Base-by-base conservation (phyloP, 2,797 vertebrate species). In the Mionectes olivaceus region DNA sequence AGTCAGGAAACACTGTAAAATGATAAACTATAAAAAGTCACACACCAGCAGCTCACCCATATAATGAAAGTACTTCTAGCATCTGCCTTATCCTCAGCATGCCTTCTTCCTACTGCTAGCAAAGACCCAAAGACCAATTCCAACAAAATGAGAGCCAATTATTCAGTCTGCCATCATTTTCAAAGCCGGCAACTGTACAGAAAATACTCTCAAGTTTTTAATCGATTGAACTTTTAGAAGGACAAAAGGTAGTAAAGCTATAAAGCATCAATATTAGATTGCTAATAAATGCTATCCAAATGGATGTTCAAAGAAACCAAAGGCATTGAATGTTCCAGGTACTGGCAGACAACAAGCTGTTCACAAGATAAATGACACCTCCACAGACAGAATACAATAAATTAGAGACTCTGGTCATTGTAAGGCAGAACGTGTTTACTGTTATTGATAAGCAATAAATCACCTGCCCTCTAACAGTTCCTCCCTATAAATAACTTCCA, bases 361-460 rank as follows among this genome's bases (percentile, higher is more conserved):
- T 95, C 76, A 49, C 76, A 96, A 96, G 91, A 96, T 79, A 94
- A 92, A 96, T 22, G 68, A 93, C 86, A 89, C 82, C 90, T 85
- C 57, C 92, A 90, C 64, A 79, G 94, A 91, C 87, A 90, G 76
- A 93, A 89, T 64, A 91, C 73, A 84, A 91, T 87, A 85, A 89
- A 89, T 84, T 85, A 92, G 64, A 95, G 56, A 91, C 69, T 78
- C 47, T 57, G 81, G 94, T 91, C 95, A 95, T 93, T 96, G 94
- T 81, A 93, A 97, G 94, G 83, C 96, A 94, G 87, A 76, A 22
- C 14, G 52, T 85, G 95, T 94, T 97, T 94, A 83, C 91, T 75
- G 74, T 79, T 93, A 97, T 97, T 90, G 93, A 97, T 97, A 94
- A 96, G 80, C 95, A 95, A 94, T 97, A 97, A 96, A 97, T 97